These are phyloP conservation scores for Aphidius colemani DNA, from an alignment of 2,888 invertebrate species.

Conservation along the genomic window DNA sequence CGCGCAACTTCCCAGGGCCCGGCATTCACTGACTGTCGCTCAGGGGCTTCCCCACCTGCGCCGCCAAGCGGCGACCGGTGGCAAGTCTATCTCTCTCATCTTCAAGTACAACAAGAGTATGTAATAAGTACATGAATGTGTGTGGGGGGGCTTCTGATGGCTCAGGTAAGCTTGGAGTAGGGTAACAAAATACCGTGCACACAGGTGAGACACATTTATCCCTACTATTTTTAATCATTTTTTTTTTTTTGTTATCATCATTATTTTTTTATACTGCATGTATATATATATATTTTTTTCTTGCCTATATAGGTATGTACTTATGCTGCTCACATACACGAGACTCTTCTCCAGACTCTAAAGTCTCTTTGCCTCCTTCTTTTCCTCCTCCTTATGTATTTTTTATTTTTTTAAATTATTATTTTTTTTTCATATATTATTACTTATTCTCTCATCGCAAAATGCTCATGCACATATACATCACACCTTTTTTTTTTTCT, in stretches of 20 bases:
- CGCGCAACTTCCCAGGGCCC: conserved; percentile 38
- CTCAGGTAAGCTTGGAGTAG: conserved; percentile 37
- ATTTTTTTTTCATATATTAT: no score
- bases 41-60: conserved; percentile 42
- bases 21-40: conserved; percentile 46
- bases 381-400: background rate
- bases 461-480: background rate
- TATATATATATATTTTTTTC: no score
- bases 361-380: conserved; percentile 10
- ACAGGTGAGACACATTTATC: conserved; percentile 46
- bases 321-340: no score
- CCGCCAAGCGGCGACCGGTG: conserved; percentile 14
- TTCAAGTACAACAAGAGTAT: no score
- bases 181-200: conserved; percentile 45
- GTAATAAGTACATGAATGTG: background rate
- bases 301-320: no score
- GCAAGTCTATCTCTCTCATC: conserved; percentile 9
- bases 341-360: background rate
- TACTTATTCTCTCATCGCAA: no score
- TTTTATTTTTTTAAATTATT: no score
- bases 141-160: conserved; percentile 2
- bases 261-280: no score
- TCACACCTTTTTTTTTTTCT: conserved; percentile 1
- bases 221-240: conserved; percentile 12
- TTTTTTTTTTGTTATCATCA: no score